Evolutionary conservation across 2,113 vertebrate genomes (phyloP), one percentile per base, ranked within the genome.

Genomic region (Polyodon spathula): DNA sequence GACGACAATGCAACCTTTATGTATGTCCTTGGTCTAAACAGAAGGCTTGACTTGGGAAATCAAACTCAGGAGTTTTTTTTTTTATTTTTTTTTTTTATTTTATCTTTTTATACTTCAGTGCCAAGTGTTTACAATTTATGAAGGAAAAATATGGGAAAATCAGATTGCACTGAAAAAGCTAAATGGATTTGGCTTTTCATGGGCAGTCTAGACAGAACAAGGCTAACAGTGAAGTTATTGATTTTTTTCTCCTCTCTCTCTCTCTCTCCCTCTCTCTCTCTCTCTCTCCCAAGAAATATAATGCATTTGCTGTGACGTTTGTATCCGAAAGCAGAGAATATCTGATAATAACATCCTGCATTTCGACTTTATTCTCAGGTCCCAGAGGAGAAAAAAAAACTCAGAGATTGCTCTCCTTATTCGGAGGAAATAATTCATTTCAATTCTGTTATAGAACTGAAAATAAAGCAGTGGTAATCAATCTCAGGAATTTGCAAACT

Each of bases 121-220:
- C 46, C 46, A 54, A 17, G 16, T 11, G 53, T 54, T 54, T 54
- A 37, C 16, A 37, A 54, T 44, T 44, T 44, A 44, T 44, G 27
- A 11, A 54, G 53, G 15, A 9, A 1, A 54, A 54, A 16, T 5
- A 54, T 14, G 15, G 7, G 1, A 54, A 54, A 54, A 54, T 54
- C 53, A 54, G 53, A 54, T 54, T 54, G n/a, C 16, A 16, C 9
- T 54, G 16, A 54, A 27, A 17, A 16, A 37, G 9, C 6, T 16
- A 7, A 54, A 54, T 7, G 53, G 16, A 11, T 54, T 54, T 27
- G 6, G n/a, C 16, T 37, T 54, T 54, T 54, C 53, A 54, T 54
- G 16, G 53, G 27, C 53, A 54, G 53, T 54, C 53, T 54, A 54
- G 53, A 54, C 53, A 54, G 53, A 54, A 27, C 53, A 27, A 17